Base-by-base conservation (phyloP, 2,888 invertebrate species). In the Dichetophora obliterata region DNA sequence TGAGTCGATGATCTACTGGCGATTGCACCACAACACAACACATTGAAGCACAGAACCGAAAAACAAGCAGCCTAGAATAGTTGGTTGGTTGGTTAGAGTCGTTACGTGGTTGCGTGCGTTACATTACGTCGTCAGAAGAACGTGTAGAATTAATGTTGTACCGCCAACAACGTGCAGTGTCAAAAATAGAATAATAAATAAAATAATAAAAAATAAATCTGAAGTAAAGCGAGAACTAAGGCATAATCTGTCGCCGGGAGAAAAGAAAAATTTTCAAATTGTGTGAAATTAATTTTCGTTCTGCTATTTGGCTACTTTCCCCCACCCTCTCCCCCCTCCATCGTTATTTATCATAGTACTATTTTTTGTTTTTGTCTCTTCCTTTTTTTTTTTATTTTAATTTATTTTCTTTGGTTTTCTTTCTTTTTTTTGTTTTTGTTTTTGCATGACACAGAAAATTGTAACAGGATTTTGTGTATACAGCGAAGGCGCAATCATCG, bases 1-100 rank as follows among this genome's bases (percentile, higher is more conserved):
- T 85, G 86, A 86, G 86, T 86, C 85, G 86, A 84, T 86, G 85
- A 86, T 86, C 86, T 86, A 85, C 86, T 85, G 84, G 84, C 82
- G 86, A 86, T 86, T 86, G 86, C 86, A 86, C 85, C n/a, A n/a
- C n/a, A 31, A 31, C 86, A 85, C 85, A 66, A 50, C 68, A 77
- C 61, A 73, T n/a, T 37, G 50, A 77, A 31, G 57, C 57, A 48
- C 14, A 43, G 70, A 34, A 57, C 19, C 19, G 11, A 37, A 43
- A 1, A 43, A 14, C 43, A 43, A 43, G 43, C 43, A 43, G 14
- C 43, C 43, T 43, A 43, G 43, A 11, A 43, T 43, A 43, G 43
- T 43, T 43, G 22, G 22, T n/a, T n/a, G n/a, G 66, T 43, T 43
- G 22, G 57, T 59, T 31, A 37, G 19, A 57, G 69, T 52, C 54